Evolutionary conservation across 2,888 invertebrate species (phyloP), one percentile per base, ranked within the genome.

Genomic region (Tineola bisselliella): DNA sequence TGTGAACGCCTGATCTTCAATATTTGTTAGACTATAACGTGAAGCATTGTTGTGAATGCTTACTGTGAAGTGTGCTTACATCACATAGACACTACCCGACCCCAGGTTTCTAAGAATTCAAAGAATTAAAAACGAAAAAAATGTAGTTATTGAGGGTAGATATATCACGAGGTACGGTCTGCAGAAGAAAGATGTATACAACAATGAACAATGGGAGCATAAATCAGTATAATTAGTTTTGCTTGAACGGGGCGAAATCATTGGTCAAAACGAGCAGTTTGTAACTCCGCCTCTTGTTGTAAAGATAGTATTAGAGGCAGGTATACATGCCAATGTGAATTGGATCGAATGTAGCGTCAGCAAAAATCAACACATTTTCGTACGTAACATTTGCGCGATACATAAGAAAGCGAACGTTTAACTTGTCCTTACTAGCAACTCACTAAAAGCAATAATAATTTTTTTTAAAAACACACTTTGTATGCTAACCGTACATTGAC

Each of bases 221-320:
- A 94, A 94, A 94, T 94, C 94, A 93, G 92, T 92, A 94, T 94
- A 94, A 94, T 94, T 94, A 94, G 94, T 92, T 92, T 90, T 90
- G 86, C 78, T 74, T 74, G 77, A 79, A 83, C 86, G 86, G 81
- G 84, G 89, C 81, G 79, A 79, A 89, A 81, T 89, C 90, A 90
- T 90, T 90, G 90, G 90, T 90, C 90, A 90, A 88, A 86, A 84
- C 80, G 84, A 77, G 78, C 77, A 77, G 73, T 77, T 76, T 75
- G 73, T 80, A 74, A 70, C 88, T 86, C 88, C 89, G 89, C 90
- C 89, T 87, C 86, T 82, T 76, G 76, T 78, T 70, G 73, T 65
- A 66, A 65, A 70, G 71, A 68, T 69, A 70, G 72, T 75, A 78
- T 76, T 81, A 83, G 80, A 80, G 71, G 75, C 73, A 58, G 72